Percentiles rank a stretch among this genome's conserved stretches.
Conservation (phyloP, 2,888 invertebrate species). For the Lasioglossum morio region DNA sequence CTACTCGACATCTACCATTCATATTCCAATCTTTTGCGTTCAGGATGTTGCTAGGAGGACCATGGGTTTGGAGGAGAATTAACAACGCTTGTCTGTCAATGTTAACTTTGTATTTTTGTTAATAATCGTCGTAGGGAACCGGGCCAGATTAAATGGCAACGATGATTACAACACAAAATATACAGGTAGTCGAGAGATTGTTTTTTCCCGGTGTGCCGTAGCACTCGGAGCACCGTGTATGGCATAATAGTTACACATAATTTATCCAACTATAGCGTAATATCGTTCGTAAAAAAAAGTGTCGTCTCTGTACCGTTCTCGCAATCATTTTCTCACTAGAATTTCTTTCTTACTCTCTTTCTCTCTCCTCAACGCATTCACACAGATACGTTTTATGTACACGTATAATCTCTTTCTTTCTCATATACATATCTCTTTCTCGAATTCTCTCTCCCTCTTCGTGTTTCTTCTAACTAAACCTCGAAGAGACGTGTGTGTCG, state of each 20-base stretch:
- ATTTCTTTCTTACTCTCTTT: not conserved
- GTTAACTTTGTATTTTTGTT: slow-evolving; percentile 82
- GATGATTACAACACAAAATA: slow-evolving; percentile 76
- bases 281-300: slow-evolving; percentile 72
- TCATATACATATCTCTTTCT: not conserved
- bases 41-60: not conserved
- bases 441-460: slow-evolving; percentile 14
- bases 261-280: slow-evolving; percentile 71
- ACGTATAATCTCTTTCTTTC: slow-evolving; percentile 9
- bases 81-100: slow-evolving; percentile 66
- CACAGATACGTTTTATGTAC: slow-evolving; percentile 12
- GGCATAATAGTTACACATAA: slow-evolving; percentile 75
- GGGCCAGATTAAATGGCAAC: slow-evolving; percentile 71
- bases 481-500: not conserved
- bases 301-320: slow-evolving; percentile 50
- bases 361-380: not conserved
- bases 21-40: not conserved
- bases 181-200: slow-evolving; percentile 78
- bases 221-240: slow-evolving; percentile 81
- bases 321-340: slow-evolving; percentile 18
- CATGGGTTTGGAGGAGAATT: not conserved
- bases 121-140: slow-evolving; percentile 76
- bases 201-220: slow-evolving; percentile 77
- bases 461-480: not conserved
- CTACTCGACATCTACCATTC: not conserved